Evolutionary conservation across 2,888 invertebrate genomes (phyloP), one percentile per base, ranked within the genome.

Genomic region (Brachypalpus laphriformis): DNA sequence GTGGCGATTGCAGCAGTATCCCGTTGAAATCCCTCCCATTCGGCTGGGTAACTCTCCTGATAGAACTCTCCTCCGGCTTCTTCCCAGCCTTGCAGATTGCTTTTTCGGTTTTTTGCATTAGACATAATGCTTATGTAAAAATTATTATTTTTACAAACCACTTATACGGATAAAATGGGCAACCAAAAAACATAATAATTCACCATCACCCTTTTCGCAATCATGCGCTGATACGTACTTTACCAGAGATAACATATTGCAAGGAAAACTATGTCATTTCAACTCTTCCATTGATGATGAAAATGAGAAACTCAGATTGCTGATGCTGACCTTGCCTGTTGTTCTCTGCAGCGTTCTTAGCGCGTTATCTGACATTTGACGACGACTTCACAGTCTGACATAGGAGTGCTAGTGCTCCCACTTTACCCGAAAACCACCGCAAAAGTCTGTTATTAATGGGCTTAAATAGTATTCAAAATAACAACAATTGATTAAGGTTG

Each of bases 51-150:
- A 88, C 95, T 93, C 91, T 97, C 97, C 91, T 96, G 96, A 92
- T 96, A 97, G 92, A 97, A 97, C 92, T 97, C 96, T 1, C 94
- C 95, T 0, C 96, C 96, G 3, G 96, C 97, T 89, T 96, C 96
- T 92, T 97, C 97, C 97, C 96, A 96, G 11, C 96, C 95, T 88
- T 94, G 94, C 3, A 93, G 78, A 93, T 93, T 45, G 92, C 91
- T 83, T 74, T 82, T 87, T 56, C 83, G 86, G 42, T 78, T 82
- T 68, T 78, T 80, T 57, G 75, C 77, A 71, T 86, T 87, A 70
- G 87, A 85, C 87, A 87, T 87, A 56, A 57, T 66, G 75, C 40
- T 66, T 31, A 9, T 59, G 40, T 34, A 7, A 59, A 59, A 47
- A 37, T 57, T 56, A 75, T 45, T 66, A 57, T 20, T 54, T n/a